phyloP scores from a whole-genome alignment of 2,113 vertebrate genomes.

The Prolemur simus region DNA sequence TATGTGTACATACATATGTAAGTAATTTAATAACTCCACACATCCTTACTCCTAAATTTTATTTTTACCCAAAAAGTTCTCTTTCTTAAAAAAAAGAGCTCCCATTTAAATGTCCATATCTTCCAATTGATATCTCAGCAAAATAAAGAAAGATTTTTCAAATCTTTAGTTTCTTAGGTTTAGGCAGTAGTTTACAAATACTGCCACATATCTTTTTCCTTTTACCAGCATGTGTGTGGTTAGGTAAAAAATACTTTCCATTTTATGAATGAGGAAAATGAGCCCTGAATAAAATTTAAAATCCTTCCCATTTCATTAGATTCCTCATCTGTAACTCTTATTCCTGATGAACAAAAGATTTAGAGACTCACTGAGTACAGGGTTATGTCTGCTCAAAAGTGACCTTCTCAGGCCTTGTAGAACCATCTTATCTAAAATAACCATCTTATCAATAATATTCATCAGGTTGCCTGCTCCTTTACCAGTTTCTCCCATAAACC shows the following conservation, averaged over 20 bases:
- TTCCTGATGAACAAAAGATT: not conserved
- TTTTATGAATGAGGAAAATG: not conserved
- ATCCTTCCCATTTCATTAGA: not conserved
- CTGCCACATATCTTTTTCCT: not conserved
- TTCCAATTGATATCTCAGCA: not conserved
- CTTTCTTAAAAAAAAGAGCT: not conserved
- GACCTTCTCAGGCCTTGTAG: not conserved
- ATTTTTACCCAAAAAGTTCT: not conserved
- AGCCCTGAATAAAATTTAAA: not conserved
- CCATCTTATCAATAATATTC: too few species aligned
- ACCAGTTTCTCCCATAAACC: not conserved
- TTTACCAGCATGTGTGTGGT: not conserved
- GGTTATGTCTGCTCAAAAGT: not conserved
- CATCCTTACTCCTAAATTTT: not conserved
- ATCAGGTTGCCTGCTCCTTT: fast-evolving
- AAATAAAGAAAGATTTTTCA: not conserved
- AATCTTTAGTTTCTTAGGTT: not conserved
- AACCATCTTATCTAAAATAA: not conserved
- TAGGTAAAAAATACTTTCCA: not conserved
- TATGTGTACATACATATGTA: not conserved
- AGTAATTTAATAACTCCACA: not conserved
- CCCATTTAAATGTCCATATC: not conserved
- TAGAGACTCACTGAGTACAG: not conserved
- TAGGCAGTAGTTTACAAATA: not conserved
- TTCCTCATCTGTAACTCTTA: not conserved